Base-by-base conservation (phyloP, 2,797 vertebrate genomes). In the Leptatherina wallacei region DNA sequence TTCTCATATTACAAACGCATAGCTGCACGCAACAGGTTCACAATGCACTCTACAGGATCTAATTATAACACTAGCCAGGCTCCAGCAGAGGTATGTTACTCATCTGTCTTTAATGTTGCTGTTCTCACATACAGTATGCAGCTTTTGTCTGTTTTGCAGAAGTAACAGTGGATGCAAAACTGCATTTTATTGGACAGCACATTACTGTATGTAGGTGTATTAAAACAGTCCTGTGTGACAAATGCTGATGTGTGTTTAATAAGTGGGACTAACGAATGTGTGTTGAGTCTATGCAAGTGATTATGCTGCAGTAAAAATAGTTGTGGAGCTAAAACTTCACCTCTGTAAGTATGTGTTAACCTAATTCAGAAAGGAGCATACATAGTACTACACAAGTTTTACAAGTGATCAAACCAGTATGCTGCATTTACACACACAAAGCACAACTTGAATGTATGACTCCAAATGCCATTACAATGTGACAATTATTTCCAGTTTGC, bases 101-200 rank as follows among this genome's bases (percentile, higher is more conserved):
- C 52, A 51, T 59, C 38, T 40, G 59, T 9, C 59, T 64, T n/a
- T 54, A 16, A 61, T 33, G 9, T 14, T 40, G 27, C 52, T 71
- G 58, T 44, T 61, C 58, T 68, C 71, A 58, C 38, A 24, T 33
- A 30, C 40, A 68, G 0, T 44, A 2, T 30, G 47, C 47, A 65
- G 68, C 64, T 81, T 65, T 54, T 27, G 60, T 68, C 61, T 69
- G 38, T 18, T 60, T 70, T 57, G 33, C 67, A 82, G 75, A 80
- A 71, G 65, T 82, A 80, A 73, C 56, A 40, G 51, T 18, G 1
- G 29, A 56, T 71, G 69, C 30, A 61, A 61, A 71, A 51, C 8
- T 4, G 57, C n/a, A 51, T 44, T 60, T 60, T 14, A 13, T 12
- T 59, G 20, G 22, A 16, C 54, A 56, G 14, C 29, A 32, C 16